These are phyloP conservation scores for Elaphurus davidianus DNA, from an alignment of 2,113 vertebrate genomes.

Conservation along the genomic window DNA sequence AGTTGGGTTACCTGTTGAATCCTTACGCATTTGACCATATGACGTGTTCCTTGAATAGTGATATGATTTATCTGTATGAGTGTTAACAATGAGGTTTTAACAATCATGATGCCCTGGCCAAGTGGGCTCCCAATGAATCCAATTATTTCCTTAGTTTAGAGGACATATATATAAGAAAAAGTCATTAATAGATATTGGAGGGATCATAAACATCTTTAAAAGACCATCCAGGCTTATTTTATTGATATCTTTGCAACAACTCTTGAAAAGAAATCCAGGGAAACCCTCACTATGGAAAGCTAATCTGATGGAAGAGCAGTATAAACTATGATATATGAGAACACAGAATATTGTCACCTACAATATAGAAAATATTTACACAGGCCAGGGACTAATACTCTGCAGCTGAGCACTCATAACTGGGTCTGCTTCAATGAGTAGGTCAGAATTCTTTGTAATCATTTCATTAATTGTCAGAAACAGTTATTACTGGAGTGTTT, in stretches of 20 bases:
- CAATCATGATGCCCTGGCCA: background rate
- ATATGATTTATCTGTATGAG: background rate
- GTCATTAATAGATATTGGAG: background rate
- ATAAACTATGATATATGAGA: background rate
- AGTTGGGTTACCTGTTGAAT: background rate
- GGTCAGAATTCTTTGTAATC: conserved; percentile 60
- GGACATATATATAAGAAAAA: background rate
- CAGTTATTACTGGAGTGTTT: conserved; percentile 65
- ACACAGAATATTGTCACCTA: background rate
- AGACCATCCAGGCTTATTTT: background rate
- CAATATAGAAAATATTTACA: conserved; percentile 35
- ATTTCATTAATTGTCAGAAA: conserved; percentile 69
- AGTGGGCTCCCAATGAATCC: background rate
- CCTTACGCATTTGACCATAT: background rate
- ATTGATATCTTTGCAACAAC: background rate
- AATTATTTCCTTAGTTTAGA: background rate
- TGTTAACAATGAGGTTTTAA: conserved; percentile 1
- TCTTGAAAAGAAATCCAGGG: background rate
- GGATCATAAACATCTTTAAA: background rate
- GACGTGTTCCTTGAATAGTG: background rate
- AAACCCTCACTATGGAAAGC: background rate
- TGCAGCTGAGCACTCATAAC: background rate
- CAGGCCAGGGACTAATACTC: conserved; percentile 13
- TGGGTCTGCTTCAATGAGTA: conserved; percentile 46
- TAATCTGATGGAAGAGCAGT: conserved; percentile 8